phyloP scores from a whole-genome alignment of 92 coral and sea anemone species.

The Palythoa caribaeorum region DNA sequence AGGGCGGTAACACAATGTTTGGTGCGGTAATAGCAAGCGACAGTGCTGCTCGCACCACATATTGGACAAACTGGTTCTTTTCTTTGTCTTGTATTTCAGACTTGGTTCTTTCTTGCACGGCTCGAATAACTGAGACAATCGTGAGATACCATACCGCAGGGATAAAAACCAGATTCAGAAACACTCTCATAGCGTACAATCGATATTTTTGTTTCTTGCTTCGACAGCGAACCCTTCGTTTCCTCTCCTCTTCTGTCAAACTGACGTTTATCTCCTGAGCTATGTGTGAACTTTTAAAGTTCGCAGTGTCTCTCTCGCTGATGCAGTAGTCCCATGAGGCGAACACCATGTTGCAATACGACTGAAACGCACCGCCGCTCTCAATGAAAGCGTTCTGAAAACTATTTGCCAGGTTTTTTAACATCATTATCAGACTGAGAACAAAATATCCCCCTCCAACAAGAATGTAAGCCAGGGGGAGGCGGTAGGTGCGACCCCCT shows the following conservation, averaged over 20 bases:
- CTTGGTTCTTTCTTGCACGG: constrained; percentile 60
- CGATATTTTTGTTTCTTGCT: constrained; percentile 71
- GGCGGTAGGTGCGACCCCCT: constrained; percentile 80
- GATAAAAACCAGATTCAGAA: constrained; percentile 75
- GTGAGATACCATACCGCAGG: constrained; percentile 89
- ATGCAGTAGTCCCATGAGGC: constrained; percentile 99
- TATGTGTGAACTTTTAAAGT: constrained; percentile 80
- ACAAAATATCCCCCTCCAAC: constrained; percentile 89
- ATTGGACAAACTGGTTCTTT: constrained; percentile 54
- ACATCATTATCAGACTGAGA: constrained; percentile 80
- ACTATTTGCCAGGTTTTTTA: constrained; percentile 80
- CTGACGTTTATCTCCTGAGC: constrained; percentile 75
- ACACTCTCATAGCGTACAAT: constrained; percentile 72
- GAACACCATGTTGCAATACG: constrained; percentile 88
- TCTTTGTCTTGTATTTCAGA: constrained; percentile 52
- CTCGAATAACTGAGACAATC: constrained; percentile 67
- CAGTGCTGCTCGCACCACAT: constrained; percentile 44
- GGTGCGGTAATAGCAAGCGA: constrained; percentile 92
- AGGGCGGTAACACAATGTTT: constrained; percentile 85
- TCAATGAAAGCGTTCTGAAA: constrained; percentile 91
- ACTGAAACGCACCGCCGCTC: constrained; percentile 91
- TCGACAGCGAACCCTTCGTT: constrained; percentile 68
- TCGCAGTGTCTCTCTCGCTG: constrained; percentile 76
- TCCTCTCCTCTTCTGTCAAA: constrained; percentile 78
- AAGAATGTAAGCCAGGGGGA: constrained; percentile 92